Conservation (phyloP, 2,888 invertebrate species). For the Bellardia pandia region DNA sequence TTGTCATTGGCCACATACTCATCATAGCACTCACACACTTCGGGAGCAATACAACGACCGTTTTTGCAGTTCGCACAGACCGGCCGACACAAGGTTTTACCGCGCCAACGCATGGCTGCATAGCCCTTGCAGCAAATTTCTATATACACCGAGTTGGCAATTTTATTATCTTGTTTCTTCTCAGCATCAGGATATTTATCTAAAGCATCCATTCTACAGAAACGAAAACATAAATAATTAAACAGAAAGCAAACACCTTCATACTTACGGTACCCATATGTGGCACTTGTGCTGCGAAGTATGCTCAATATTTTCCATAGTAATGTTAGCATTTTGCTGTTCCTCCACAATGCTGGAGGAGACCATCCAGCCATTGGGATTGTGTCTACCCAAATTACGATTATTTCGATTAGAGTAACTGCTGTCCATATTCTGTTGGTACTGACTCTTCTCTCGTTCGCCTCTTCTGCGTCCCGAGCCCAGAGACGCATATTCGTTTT, state of each 20-base stretch:
- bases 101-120: constrained; percentile 74
- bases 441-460: constrained; percentile 35
- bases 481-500: not conserved
- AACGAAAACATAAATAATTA: not conserved
- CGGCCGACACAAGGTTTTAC: constrained; percentile 78
- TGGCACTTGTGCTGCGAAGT: constrained; percentile 76
- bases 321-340: constrained; percentile 26
- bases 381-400: constrained; percentile 29
- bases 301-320: not conserved
- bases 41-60: constrained; percentile 79
- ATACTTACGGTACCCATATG: constrained; percentile 82
- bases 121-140: constrained; percentile 91
- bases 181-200: constrained; percentile 77
- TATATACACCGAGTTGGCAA: constrained; percentile 86
- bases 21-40: constrained; percentile 80
- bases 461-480: not conserved
- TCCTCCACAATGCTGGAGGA: constrained; percentile 49
- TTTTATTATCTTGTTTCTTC: constrained; percentile 81
- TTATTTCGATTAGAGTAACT: constrained; percentile 25
- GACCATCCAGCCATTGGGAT: constrained; percentile 22
- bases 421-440: constrained; percentile 29
- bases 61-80: constrained; percentile 80
- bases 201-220: constrained; percentile 74
- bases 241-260: too few species aligned
- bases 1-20: constrained; percentile 81